Evolutionary conservation across 2,797 vertebrate genomes (phyloP).

Genomic region (Rhynchonycteris naso): DNA sequence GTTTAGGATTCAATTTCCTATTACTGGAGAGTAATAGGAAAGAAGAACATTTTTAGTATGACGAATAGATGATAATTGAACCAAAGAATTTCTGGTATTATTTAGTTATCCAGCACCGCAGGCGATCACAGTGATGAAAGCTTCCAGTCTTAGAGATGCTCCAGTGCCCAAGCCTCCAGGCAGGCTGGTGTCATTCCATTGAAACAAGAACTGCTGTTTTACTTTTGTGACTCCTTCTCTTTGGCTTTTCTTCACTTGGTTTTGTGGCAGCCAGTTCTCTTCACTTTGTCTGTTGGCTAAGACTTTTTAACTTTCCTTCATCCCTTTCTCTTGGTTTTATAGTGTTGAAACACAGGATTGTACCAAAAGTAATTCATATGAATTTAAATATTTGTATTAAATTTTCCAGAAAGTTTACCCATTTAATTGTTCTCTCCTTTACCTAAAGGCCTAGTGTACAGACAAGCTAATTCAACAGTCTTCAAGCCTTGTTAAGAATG

Average conservation of each 20-base stretch:
- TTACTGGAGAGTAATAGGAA: neutral
- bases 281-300: neutral
- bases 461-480: neutral
- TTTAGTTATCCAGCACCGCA: neutral
- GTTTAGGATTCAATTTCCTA: neutral
- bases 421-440: conserved; percentile 21
- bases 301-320: neutral
- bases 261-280: neutral
- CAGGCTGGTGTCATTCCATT: neutral
- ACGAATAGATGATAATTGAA: neutral
- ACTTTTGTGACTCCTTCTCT: neutral
- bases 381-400: conserved; percentile 41
- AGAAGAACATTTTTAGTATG: neutral
- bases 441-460: neutral
- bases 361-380: neutral
- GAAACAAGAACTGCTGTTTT: neutral
- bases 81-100: neutral
- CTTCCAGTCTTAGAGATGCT: neutral
- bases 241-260: neutral
- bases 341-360: neutral
- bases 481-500: conserved; percentile 1
- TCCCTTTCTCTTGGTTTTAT: neutral
- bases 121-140: neutral
- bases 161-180: neutral
- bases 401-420: neutral